phyloP scores from a whole-genome alignment of 1,140 invertebrate species.

The Hypsibius dujardini region DNA sequence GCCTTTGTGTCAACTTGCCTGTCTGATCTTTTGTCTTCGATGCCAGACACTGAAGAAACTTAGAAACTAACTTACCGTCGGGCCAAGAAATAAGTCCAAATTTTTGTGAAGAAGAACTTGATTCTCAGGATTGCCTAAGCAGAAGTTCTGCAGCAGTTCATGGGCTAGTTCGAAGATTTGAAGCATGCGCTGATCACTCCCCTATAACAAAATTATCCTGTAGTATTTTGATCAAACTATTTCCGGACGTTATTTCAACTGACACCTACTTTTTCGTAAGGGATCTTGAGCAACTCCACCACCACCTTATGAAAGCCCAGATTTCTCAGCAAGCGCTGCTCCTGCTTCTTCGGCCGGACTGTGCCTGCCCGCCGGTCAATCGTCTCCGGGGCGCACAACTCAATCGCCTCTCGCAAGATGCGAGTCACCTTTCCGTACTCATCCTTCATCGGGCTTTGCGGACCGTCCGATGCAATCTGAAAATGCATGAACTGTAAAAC shows the following conservation, averaged over 20 bases:
- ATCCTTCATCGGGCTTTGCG: slow-evolving; percentile 2
- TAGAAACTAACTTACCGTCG: slow-evolving; percentile 47
- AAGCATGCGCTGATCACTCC: slow-evolving; percentile 73
- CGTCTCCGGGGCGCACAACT: too few relatives aligned
- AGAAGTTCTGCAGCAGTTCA: slow-evolving; percentile 93
- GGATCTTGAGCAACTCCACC: slow-evolving; percentile 64
- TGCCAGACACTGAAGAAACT: slow-evolving; percentile 13
- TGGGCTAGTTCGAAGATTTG: slow-evolving; percentile 86
- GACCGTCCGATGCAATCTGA: neutral
- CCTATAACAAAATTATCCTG: slow-evolving; percentile 33
- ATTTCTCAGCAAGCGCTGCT: slow-evolving; percentile 81
- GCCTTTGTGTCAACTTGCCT: too few relatives aligned
- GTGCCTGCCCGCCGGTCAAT: slow-evolving; percentile 26
- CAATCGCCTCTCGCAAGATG: too few relatives aligned
- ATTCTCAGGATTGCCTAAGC: slow-evolving; percentile 87
- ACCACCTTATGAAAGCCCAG: slow-evolving; percentile 93
- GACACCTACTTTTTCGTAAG: slow-evolving; percentile 36
- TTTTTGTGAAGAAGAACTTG: slow-evolving; percentile 83
- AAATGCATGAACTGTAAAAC: too few relatives aligned
- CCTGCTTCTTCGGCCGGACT: slow-evolving; percentile 65
- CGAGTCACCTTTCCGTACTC: neutral
- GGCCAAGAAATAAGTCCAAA: slow-evolving; percentile 79
- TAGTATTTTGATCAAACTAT: too few relatives aligned
- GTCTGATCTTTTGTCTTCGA: slow-evolving; percentile 16
- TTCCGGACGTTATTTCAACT: too few relatives aligned